Evolutionary conservation across 2,888 invertebrate species (phyloP).

Genomic region (Drosophila mulleri): DNA sequence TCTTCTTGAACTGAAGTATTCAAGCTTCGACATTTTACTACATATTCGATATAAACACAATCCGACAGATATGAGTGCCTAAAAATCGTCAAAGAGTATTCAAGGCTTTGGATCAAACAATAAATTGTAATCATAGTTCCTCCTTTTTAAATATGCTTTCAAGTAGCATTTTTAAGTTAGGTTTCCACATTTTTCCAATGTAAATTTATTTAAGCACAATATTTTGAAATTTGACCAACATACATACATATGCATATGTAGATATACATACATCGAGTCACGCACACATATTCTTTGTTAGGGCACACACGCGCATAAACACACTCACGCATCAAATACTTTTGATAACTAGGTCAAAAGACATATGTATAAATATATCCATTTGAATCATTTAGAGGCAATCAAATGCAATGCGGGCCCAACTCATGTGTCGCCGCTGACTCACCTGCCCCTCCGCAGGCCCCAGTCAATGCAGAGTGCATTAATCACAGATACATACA

Average conservation of each 20-base stretch:
- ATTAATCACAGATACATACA: conserved; percentile 57
- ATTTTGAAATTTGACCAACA: neutral
- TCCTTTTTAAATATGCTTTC: too few species aligned
- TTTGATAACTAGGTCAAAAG: conserved; percentile 67
- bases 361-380: conserved; percentile 55
- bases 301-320: neutral
- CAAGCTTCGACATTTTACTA: neutral
- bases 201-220: neutral
- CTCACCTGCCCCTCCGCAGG: conserved; percentile 37
- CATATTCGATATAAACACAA: too few species aligned
- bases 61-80: too few species aligned
- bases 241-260: neutral
- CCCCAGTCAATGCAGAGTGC: conserved; percentile 41
- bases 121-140: too few species aligned
- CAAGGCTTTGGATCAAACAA: too few species aligned
- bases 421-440: conserved; percentile 30
- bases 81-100: neutral
- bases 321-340: conserved; percentile 12
- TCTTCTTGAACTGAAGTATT: neutral
- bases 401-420: conserved; percentile 56
- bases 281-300: neutral
- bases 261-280: neutral
- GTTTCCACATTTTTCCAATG: neutral
- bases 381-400: conserved; percentile 73
- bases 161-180: neutral